These are phyloP conservation scores for Pantherophis guttatus DNA, from an alignment of 2,113 vertebrate genomes.

Conservation along the genomic window DNA sequence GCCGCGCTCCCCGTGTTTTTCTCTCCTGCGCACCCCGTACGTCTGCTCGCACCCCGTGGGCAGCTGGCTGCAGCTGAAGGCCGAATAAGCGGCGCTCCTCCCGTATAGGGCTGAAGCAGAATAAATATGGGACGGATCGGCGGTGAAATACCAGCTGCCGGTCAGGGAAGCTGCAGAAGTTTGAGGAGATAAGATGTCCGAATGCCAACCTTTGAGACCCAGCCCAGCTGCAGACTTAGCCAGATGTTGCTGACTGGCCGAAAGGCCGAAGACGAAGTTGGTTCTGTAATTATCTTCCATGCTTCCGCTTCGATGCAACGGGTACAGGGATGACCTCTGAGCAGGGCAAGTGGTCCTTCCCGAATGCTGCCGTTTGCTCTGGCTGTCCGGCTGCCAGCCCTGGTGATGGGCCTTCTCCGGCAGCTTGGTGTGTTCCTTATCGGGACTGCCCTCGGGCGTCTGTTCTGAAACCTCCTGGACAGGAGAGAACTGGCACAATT, in stretches of 20 bases:
- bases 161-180: slow-evolving; percentile 73
- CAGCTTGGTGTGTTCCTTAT: slow-evolving; percentile 72
- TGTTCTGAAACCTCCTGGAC: slow-evolving; percentile 91
- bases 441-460: slow-evolving; percentile 82
- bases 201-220: slow-evolving; percentile 92
- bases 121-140: slow-evolving; percentile 83
- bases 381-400: slow-evolving; percentile 50
- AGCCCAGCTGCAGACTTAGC: slow-evolving; percentile 68
- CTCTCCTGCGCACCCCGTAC: slow-evolving; percentile 77
- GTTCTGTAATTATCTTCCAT: slow-evolving; percentile 79
- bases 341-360: slow-evolving; percentile 34
- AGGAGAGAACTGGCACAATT: slow-evolving; percentile 88
- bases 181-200: slow-evolving; percentile 84
- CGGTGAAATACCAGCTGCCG: slow-evolving; percentile 85
- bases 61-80: slow-evolving; percentile 79
- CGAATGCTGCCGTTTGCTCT: slow-evolving; percentile 57
- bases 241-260: slow-evolving; percentile 86
- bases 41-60: slow-evolving; percentile 75
- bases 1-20: slow-evolving; percentile 72
- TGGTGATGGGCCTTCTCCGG: slow-evolving; percentile 25
- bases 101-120: slow-evolving; percentile 81
- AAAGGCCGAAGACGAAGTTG: slow-evolving; percentile 82
- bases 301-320: slow-evolving; percentile 84
- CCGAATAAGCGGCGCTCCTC: slow-evolving; percentile 54
- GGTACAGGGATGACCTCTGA: slow-evolving; percentile 62